These are phyloP conservation scores for Lithosia quadra DNA, from an alignment of 2,888 invertebrate genomes.

Conservation along the genomic window DNA sequence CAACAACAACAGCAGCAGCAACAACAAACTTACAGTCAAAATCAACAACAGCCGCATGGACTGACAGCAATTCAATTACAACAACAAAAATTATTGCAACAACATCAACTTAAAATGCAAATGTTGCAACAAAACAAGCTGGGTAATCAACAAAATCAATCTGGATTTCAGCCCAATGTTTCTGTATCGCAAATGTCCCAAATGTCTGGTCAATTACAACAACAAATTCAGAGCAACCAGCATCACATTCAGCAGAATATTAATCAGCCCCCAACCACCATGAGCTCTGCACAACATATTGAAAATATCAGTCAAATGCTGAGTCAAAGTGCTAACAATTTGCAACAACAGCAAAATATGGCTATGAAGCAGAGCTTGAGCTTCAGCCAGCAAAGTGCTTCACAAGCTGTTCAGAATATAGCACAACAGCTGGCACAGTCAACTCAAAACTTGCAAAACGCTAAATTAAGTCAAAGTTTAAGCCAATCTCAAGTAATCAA, in stretches of 20 bases:
- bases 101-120: constrained; percentile 86
- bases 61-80: constrained; percentile 82
- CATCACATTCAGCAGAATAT: constrained; percentile 80
- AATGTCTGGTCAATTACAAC: constrained; percentile 77
- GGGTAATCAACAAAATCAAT: constrained; percentile 65
- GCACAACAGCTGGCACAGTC: constrained; percentile 82
- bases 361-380: constrained; percentile 80
- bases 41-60: constrained; percentile 71
- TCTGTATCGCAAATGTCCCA: constrained; percentile 80
- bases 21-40: constrained; percentile 61
- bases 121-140: constrained; percentile 76
- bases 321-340: constrained; percentile 82
- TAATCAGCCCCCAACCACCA: constrained; percentile 76
- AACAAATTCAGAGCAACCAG: constrained; percentile 76
- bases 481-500: constrained; percentile 78
- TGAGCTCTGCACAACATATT: constrained; percentile 88
- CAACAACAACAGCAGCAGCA: constrained; percentile 82
- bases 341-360: constrained; percentile 81
- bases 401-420: constrained; percentile 81
- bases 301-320: constrained; percentile 88
- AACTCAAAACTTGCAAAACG: constrained; percentile 81
- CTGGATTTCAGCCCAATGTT: constrained; percentile 78
- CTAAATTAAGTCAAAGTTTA: constrained; percentile 79
- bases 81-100: constrained; percentile 86
- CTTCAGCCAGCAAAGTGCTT: constrained; percentile 77